Evolutionary conservation across 1,140 invertebrate species (phyloP).

Genomic region (Orchestia grillus): DNA sequence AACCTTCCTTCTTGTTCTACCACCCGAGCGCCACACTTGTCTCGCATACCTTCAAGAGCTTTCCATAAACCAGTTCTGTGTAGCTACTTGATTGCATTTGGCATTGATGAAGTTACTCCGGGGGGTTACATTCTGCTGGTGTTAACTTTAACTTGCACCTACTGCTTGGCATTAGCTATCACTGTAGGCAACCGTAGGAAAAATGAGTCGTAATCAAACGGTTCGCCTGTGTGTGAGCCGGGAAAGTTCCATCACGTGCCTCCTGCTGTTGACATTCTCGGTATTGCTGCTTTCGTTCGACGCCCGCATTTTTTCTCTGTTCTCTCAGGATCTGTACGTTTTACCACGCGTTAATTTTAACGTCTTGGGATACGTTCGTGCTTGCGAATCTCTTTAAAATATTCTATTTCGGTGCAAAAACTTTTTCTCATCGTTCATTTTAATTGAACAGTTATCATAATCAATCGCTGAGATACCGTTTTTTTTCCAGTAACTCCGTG

Average conservation of each 20-base stretch:
- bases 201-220: background rate
- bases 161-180: background rate
- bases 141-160: background rate
- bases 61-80: background rate
- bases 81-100: background rate
- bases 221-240: background rate
- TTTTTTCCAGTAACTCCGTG: background rate
- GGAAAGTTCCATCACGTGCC: background rate
- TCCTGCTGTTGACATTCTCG: background rate
- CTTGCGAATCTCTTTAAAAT: background rate
- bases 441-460: background rate
- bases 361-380: background rate
- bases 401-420: background rate
- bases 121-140: background rate
- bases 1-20: too few species aligned
- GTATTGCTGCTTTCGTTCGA: background rate
- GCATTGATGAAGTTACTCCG: background rate
- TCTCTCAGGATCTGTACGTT: background rate
- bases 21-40: too few species aligned
- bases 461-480: background rate
- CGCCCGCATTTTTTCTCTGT: background rate
- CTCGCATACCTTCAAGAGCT: background rate
- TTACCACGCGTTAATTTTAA: background rate
- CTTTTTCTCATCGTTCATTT: background rate
- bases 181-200: background rate